Evolutionary conservation across 2,113 vertebrate species (phyloP), one percentile per base, ranked within the genome.

Genomic region (Takifugu bimaculatus): DNA sequence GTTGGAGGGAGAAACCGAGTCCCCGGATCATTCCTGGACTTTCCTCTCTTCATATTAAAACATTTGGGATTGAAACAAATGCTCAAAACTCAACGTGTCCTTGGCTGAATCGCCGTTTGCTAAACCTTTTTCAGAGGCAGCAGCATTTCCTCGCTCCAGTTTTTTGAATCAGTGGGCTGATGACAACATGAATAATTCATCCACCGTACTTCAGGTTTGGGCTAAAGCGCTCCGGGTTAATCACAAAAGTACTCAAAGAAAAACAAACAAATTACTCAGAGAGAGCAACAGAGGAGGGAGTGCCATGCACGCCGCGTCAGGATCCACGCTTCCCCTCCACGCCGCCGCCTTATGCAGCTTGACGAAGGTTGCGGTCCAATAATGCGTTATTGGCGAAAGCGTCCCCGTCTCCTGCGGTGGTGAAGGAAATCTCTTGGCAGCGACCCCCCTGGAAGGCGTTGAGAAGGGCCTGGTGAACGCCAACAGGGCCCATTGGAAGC

Each of bases 281-380:
- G 45, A 32, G 57, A n/a, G 65, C 58, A 52, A 58, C 51, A 68
- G 43, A 71, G 32, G 59, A 55, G 60, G 54, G 35, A 72, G 56
- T 62, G 57, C 49, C 0, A 0, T 13, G 53, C n/a, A 70, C 57
- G 74, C 68, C 47, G 54, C 58, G 63, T 75, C 74, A 70, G 53
- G 76, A 70, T 74, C 32, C 71, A 50, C 52, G 1, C 71, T 65
- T 65, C 43, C 50, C 27, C 50, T 63, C 54, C 35, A 44, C 66
- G 65, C 63, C 74, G 51, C 60, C 52, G 59, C 77, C 79, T 82
- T 65, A 80, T 58, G 67, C 65, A 57, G 52, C 55, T 57, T 69
- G 63, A 79, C 75, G 60, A 69, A 72, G 60, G 74, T 74, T 81
- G 67, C 54, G 72, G 72, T 76, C 65, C 74, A 67, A 74, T 83